Conservation (phyloP, 2,888 invertebrate species). For the Amblyteles armatorius region DNA sequence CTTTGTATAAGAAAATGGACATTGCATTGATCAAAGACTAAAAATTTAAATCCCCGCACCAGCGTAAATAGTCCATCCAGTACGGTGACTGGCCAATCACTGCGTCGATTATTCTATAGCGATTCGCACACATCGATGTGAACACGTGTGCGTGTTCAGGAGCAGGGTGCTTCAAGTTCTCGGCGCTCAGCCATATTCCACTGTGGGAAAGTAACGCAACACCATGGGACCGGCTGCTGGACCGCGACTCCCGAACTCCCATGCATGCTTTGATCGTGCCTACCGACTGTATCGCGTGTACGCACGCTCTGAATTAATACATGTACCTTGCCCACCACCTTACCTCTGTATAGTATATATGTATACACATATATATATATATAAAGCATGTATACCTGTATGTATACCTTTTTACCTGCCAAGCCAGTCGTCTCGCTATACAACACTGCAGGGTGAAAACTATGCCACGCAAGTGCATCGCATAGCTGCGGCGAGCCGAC, state of each 20-base stretch:
- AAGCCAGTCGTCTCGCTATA: constrained; percentile 40
- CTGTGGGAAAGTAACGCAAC: constrained; percentile 83
- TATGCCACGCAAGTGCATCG: constrained; percentile 63
- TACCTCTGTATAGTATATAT: not conserved
- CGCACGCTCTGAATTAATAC: constrained; percentile 60
- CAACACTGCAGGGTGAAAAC: constrained; percentile 59
- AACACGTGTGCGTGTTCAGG: constrained; percentile 33
- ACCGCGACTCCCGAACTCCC: constrained; percentile 81
- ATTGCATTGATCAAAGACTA: not conserved
- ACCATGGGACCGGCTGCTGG: constrained; percentile 80
- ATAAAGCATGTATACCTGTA: constrained; percentile 18
- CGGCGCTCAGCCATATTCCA: constrained; percentile 36
- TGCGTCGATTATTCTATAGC: constrained; percentile 1
- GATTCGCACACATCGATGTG: constrained; percentile 37
- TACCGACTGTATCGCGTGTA: constrained; percentile 68
- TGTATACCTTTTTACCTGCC: constrained; percentile 54
- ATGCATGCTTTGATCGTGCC: constrained; percentile 69
- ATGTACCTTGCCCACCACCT: constrained; percentile 20
- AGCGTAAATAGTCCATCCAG: not conserved
- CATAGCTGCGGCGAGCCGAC: constrained; percentile 63
- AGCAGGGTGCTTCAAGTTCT: constrained; percentile 19
- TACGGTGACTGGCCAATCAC: constrained; percentile 6
- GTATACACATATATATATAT: constrained; percentile 28
- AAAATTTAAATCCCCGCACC: not conserved
- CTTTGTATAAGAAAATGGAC: not conserved